These are phyloP conservation scores for Theonella swinhoei DNA, from an alignment of 37 sponge, comb jelly and placozoan genomes.

Conservation along the genomic window DNA sequence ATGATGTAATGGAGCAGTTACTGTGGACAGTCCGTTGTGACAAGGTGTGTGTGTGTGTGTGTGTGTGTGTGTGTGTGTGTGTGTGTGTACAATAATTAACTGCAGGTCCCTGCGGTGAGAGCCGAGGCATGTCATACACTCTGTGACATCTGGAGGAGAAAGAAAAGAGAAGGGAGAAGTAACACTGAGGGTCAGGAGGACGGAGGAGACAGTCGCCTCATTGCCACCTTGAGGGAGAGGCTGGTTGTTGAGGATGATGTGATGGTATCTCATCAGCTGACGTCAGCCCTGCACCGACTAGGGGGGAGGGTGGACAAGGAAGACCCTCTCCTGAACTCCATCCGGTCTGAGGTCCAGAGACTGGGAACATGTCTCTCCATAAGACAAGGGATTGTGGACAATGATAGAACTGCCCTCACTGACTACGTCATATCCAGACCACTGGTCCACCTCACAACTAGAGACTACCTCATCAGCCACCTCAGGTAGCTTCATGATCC, in stretches of 20 bases:
- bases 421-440: conserved; percentile 44
- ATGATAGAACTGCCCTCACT: conserved; percentile 4
- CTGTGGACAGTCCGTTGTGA: conserved; percentile 86
- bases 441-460: not conserved
- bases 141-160: conserved; percentile 25
- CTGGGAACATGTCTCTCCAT: conserved; percentile 62
- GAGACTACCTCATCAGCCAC: conserved; percentile 51
- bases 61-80: not conserved
- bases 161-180: not conserved
- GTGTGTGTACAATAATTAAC: not conserved
- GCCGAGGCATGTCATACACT: conserved; percentile 81
- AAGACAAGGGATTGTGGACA: not conserved
- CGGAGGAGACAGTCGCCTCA: not conserved
- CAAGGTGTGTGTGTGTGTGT: conserved; percentile 8
- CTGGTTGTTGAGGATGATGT: conserved; percentile 65
- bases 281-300: conserved; percentile 36
- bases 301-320: conserved; percentile 31
- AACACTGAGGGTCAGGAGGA: not conserved
- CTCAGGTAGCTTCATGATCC: conserved; percentile 16
- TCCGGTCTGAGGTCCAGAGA: conserved; percentile 55
- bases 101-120: conserved; percentile 45
- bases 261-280: conserved; percentile 59
- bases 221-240: conserved; percentile 50
- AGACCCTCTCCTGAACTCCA: conserved; percentile 45
- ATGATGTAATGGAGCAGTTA: conserved; percentile 53